These are phyloP conservation scores for Hormaphis cornu DNA, from an alignment of 1,140 invertebrate species.

Conservation along the genomic window DNA sequence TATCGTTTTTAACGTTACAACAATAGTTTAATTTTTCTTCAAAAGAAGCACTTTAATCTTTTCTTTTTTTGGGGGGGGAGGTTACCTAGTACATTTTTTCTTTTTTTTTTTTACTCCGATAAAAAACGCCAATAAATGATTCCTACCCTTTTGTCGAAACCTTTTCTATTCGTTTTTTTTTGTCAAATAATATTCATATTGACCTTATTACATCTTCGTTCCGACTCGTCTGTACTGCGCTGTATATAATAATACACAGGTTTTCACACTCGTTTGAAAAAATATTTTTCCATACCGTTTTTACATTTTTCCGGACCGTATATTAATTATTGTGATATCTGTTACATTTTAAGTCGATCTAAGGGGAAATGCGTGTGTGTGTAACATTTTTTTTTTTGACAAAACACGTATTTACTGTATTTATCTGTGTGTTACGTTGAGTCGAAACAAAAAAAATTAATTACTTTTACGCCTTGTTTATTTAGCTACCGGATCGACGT, in stretches of 20 bases:
- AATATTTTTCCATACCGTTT: too few relatives aligned
- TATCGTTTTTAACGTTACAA: neutral
- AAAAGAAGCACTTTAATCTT: slow-evolving; percentile 6
- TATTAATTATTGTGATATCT: too few relatives aligned
- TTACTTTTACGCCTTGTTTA: neutral
- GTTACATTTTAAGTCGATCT: too few relatives aligned
- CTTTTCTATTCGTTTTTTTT: neutral
- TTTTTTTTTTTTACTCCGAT: slow-evolving; percentile 6
- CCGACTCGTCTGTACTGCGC: neutral
- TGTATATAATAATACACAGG: too few relatives aligned
- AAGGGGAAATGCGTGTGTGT: too few relatives aligned
- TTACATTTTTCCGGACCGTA: too few relatives aligned
- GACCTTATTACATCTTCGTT: neutral
- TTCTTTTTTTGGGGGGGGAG: too few relatives aligned
- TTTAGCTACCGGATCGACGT: slow-evolving; percentile 41
- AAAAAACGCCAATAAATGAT: slow-evolving; percentile 4
- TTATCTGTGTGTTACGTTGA: too few relatives aligned
- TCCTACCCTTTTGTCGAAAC: neutral
- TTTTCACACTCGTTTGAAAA: too few relatives aligned
- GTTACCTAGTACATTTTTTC: too few relatives aligned
- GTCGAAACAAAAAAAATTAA: too few relatives aligned
- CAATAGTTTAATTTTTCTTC: neutral
- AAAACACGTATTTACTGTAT: neutral
- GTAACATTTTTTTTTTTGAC: neutral
- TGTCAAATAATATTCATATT: neutral